Percentiles rank a stretch among this genome's conserved stretches.
Evolutionary conservation across 2,113 vertebrate genomes (phyloP).

Genomic region (Sander vitreus): DNA sequence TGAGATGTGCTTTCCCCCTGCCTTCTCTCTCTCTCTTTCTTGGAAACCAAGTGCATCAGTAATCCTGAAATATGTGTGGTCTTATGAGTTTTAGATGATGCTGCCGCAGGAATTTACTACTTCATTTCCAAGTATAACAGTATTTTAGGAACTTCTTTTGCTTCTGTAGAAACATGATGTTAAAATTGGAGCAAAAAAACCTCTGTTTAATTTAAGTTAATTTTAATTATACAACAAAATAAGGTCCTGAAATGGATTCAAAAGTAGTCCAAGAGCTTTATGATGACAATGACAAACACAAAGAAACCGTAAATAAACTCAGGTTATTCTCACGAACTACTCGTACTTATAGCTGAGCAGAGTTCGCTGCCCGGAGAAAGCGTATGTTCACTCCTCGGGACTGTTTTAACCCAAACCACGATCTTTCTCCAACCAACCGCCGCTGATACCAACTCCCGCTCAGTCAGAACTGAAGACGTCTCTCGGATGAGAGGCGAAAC

Average conservation of each 20-base stretch:
- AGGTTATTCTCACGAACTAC: too few relatives aligned
- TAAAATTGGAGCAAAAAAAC: not conserved
- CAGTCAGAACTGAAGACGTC: too few relatives aligned
- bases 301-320: too few relatives aligned
- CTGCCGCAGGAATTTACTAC: slow-evolving; percentile 58
- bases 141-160: not conserved
- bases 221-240: not conserved
- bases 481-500: too few relatives aligned
- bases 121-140: slow-evolving; percentile 30
- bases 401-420: too few relatives aligned
- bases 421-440: too few relatives aligned
- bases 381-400: too few relatives aligned
- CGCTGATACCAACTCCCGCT: too few relatives aligned
- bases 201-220: not conserved
- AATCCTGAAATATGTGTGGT: slow-evolving; percentile 62
- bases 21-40: not conserved
- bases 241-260: not conserved
- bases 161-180: not conserved
- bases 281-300: too few relatives aligned
- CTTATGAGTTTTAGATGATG: slow-evolving; percentile 47
- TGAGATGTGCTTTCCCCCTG: not conserved
- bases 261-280: not conserved
- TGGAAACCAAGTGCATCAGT: slow-evolving; percentile 46
- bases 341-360: too few relatives aligned
- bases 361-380: too few relatives aligned